phyloP scores from a whole-genome alignment of 2,113 vertebrate species.

The Protomyctophum bolini region DNA sequence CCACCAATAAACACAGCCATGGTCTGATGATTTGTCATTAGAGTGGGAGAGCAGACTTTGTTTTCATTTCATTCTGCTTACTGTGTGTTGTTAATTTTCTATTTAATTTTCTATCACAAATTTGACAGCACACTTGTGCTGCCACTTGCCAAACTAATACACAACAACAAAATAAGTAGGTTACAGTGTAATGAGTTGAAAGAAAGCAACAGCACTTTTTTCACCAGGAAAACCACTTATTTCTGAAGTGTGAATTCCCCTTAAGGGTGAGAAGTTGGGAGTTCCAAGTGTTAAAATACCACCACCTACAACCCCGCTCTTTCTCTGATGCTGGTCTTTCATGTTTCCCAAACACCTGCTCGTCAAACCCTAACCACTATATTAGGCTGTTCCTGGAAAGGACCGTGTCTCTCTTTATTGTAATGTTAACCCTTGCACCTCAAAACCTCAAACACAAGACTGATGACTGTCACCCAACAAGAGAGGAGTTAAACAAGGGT shows the following conservation, averaged over 20 bases:
- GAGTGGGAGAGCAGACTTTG: conserved; percentile 42
- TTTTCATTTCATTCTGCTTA: conserved; percentile 19
- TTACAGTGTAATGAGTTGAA: conserved; percentile 32
- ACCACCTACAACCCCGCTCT: conserved; percentile 29
- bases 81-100: conserved; percentile 24
- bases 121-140: conserved; percentile 25
- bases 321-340: conserved; percentile 21
- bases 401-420: conserved; percentile 16
- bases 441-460: background rate
- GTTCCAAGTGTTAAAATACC: conserved; percentile 10
- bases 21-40: conserved; percentile 46
- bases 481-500: background rate
- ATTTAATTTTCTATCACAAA: conserved; percentile 32
- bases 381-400: conserved; percentile 45
- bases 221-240: conserved; percentile 5
- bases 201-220: conserved; percentile 13
- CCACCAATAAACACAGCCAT: conserved; percentile 15
- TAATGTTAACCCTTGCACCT: conserved; percentile 31
- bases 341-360: conserved; percentile 40
- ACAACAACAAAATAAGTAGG: background rate
- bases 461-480: background rate
- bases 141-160: conserved; percentile 22
- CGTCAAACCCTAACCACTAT: conserved; percentile 38
- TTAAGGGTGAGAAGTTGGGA: conserved; percentile 25
- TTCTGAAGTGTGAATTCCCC: conserved; percentile 36